Base-by-base conservation (phyloP, 2,797 vertebrate genomes). In the Karalla daura region DNA sequence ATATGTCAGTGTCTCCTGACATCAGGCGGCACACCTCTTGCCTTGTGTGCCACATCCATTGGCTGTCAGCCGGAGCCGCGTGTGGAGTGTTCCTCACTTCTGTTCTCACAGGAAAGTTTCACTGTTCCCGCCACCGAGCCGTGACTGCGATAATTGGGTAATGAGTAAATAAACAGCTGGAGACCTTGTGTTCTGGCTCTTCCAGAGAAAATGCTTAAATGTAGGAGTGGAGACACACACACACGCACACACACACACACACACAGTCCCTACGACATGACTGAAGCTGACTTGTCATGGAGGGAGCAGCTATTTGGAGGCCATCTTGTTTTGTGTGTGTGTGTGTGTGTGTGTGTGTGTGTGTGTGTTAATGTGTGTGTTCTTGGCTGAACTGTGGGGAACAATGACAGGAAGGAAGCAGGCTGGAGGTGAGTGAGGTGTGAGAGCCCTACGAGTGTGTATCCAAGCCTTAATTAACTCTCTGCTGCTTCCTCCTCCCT, bases 401-500 rank as follows among this genome's bases (percentile, higher is more conserved):
- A 95, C 95, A 95, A 94, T 96, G 95, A 96, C 95, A 96, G 94
- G 95, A 96, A 95, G 95, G 95, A 90, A 89, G 80, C 84, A 70
- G 87, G 74, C 86, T 91, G 86, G 86, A 90, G 87, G 86, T 89
- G 89, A 95, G 85, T 94, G 94, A 96, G 95, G 94, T 96, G 95
- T 94, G 94, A 96, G 94, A 93, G 94, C 94, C 94, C 94, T 94
- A 95, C 83, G 94, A 96, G 95, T 95, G 95, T 94, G 95, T 70
- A 89, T 87, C 95, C 94, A 93, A 91, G 89, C 91, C 95, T 96
- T 98, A 96, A 98, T 97, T 98, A 97, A 94, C 95, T 95, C 93
- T 93, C 91, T 93, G 94, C 95, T 93, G 94, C 94, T 89, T 87
- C 85, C 86, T 88, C 83, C 81, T 89, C 75, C 43, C 88, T 95